A percentile compares a stretch with the other conserved stretches of the same genome.
These are phyloP conservation scores for Seira musarum DNA, from an alignment of 2,888 invertebrate species.

Conservation along the genomic window DNA sequence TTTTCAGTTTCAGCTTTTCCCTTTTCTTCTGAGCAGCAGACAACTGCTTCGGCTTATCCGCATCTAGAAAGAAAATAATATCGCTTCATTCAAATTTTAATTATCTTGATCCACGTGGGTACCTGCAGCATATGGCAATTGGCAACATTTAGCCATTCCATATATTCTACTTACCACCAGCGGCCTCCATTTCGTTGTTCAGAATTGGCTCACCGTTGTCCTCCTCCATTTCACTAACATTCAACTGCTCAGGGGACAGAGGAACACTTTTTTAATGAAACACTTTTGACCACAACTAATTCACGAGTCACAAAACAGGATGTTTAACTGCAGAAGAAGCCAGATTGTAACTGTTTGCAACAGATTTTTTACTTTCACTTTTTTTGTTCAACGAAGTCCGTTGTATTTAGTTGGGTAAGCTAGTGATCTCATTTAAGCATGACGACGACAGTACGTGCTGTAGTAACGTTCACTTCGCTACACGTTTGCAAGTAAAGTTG, in stretches of 20 bases:
- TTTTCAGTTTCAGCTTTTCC: slow-evolving; percentile 88
- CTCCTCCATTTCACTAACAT: slow-evolving; percentile 39
- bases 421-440: background rate
- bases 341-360: background rate
- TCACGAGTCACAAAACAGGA: background rate
- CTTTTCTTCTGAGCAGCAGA: slow-evolving; percentile 91
- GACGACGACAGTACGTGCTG: background rate
- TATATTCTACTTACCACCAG: slow-evolving; percentile 18
- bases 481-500: no score
- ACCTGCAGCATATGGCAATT: no score
- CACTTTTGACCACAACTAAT: no score
- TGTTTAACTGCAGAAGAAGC: background rate
- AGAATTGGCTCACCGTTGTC: slow-evolving; percentile 28
- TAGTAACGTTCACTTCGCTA: no score
- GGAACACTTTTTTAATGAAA: no score
- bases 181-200: slow-evolving; percentile 5
- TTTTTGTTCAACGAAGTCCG: background rate
- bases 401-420: background rate
- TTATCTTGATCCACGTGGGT: no score
- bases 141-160: no score
- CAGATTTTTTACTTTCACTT: slow-evolving; percentile 17
- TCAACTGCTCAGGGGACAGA: background rate
- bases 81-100: no score
- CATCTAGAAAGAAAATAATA: background rate
- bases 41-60: slow-evolving; percentile 74